Percentiles rank a stretch among this genome's conserved stretches.
Conservation (phyloP, 1,140 invertebrate genomes). For the Aphaenogaster rudis region DNA sequence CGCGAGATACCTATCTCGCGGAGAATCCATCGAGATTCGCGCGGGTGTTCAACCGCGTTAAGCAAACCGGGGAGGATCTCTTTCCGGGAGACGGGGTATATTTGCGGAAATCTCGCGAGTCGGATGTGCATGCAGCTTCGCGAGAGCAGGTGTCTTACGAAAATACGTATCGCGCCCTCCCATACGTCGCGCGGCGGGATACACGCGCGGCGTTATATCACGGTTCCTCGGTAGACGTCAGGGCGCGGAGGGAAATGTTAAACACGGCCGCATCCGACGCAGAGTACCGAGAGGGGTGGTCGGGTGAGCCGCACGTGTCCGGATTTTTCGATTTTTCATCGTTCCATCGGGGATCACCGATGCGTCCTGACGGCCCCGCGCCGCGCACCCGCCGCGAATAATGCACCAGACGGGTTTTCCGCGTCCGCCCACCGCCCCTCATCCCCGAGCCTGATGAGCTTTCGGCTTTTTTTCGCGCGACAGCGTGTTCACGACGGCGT, state of each 20-base stretch:
- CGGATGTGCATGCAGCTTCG: slow-evolving; percentile 29
- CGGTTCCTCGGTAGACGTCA: neutral
- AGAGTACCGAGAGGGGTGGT: slow-evolving; percentile 16
- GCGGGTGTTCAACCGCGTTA: neutral
- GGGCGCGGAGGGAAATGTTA: slow-evolving; percentile 40
- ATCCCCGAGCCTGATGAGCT: slow-evolving; percentile 15
- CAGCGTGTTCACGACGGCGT: slow-evolving; percentile 4
- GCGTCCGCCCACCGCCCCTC: slow-evolving; percentile 40
- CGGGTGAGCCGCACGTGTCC: slow-evolving; percentile 50
- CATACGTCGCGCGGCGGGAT: neutral
- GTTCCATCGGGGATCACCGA: slow-evolving; percentile 63
- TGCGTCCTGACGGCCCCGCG: slow-evolving; percentile 28
- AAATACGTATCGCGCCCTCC: slow-evolving; percentile 10
- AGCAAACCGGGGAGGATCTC: neutral
- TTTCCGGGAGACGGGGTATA: neutral
- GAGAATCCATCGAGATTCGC: neutral
- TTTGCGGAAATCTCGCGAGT: slow-evolving; percentile 47
- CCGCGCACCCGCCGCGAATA: slow-evolving; percentile 61
- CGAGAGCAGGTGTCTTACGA: slow-evolving; percentile 24
- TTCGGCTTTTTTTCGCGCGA: slow-evolving; percentile 33
- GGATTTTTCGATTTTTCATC: slow-evolving; percentile 65
- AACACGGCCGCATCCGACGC: slow-evolving; percentile 16
- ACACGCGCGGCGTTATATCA: neutral
- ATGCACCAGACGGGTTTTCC: slow-evolving; percentile 66
- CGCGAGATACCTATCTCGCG: neutral